Conservation (phyloP, 2,797 vertebrate species). For the Chelidonichthys spinosus region DNA sequence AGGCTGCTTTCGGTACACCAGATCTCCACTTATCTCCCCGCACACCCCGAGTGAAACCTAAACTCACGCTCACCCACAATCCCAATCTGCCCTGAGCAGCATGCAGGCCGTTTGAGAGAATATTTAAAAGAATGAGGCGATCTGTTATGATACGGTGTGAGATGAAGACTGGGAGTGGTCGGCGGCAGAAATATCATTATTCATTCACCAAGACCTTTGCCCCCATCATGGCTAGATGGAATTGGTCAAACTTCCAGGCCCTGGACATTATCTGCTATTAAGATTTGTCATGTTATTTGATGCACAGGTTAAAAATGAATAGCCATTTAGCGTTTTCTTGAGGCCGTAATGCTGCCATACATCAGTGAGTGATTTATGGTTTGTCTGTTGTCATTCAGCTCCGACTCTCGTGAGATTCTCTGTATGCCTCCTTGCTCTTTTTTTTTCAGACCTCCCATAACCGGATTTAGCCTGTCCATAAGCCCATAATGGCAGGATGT, state of each 20-base stretch:
- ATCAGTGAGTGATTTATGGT: slow-evolving; percentile 10
- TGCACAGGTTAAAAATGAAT: slow-evolving; percentile 1
- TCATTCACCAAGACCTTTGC: too few relatives aligned
- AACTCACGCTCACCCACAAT: slow-evolving; percentile 41
- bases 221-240: slow-evolving; percentile 4
- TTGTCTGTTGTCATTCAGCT: slow-evolving; percentile 35
- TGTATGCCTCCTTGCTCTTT: slow-evolving; percentile 45
- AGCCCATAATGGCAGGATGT: slow-evolving; percentile 47
- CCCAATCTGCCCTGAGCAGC: slow-evolving; percentile 32
- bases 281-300: slow-evolving; percentile 3
- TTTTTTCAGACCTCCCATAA: slow-evolving; percentile 52
- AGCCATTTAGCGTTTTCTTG: slow-evolving; percentile 2
- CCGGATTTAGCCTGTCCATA: slow-evolving; percentile 42
- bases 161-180: slow-evolving; percentile 12
- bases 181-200: not conserved
- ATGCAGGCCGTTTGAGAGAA: slow-evolving; percentile 45
- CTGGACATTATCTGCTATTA: slow-evolving; percentile 32
- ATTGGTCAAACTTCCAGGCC: slow-evolving; percentile 13
- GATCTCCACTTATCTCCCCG: slow-evolving; percentile 64
- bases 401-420: slow-evolving; percentile 30
- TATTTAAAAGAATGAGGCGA: slow-evolving; percentile 25
- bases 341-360: slow-evolving; percentile 14
- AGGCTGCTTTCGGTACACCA: slow-evolving; percentile 63
- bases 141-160: slow-evolving; percentile 33
- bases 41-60: slow-evolving; percentile 55